A percentile compares a stretch with the other conserved stretches of the same genome.
phyloP scores from a whole-genome alignment of 2,797 vertebrate species.

The Ataeniobius toweri region DNA sequence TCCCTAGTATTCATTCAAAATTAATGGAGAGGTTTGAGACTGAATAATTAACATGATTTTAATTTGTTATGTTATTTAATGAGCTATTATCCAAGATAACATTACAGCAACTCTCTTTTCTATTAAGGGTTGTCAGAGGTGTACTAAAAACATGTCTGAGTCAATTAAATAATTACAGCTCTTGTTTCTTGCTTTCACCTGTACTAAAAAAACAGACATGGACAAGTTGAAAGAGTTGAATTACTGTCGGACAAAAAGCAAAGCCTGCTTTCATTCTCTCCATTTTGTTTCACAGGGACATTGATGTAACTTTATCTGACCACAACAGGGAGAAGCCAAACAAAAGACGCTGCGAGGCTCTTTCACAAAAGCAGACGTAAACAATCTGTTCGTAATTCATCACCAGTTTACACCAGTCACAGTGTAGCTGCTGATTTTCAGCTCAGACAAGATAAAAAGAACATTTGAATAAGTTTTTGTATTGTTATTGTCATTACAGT shows the following conservation, averaged over 20 bases:
- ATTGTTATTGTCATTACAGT: not conserved
- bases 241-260: not conserved
- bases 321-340: not conserved
- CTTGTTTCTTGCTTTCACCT: not conserved
- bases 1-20: not conserved
- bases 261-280: slow-evolving; percentile 29
- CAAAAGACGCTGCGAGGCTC: slow-evolving; percentile 25
- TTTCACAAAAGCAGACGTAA: slow-evolving; percentile 33
- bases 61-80: not conserved
- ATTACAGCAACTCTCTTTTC: not conserved
- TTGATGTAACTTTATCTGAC: slow-evolving; percentile 52
- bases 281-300: slow-evolving; percentile 18
- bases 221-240: not conserved
- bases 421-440: slow-evolving; percentile 12
- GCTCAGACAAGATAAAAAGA: not conserved
- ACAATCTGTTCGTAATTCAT: slow-evolving; percentile 40
- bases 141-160: not conserved
- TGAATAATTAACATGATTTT: not conserved
- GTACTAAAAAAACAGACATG: not conserved
- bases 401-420: slow-evolving; percentile 36
- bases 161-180: not conserved
- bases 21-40: not conserved
- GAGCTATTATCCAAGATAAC: not conserved
- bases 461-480: no score
- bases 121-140: not conserved